These are phyloP conservation scores for Dendrolimus punctatus DNA, from an alignment of 1,140 invertebrate genomes.

Conservation along the genomic window DNA sequence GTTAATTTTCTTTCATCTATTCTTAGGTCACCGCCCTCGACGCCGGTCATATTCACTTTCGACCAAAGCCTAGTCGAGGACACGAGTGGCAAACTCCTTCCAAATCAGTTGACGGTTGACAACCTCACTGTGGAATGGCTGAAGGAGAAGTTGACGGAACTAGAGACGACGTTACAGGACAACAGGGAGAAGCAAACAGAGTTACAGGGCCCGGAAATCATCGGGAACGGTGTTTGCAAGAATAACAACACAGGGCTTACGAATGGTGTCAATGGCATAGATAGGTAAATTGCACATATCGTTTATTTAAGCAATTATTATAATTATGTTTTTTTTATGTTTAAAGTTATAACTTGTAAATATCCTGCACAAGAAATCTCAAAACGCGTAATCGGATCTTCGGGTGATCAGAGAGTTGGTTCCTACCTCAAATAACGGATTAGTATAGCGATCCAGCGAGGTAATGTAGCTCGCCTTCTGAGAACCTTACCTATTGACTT, in stretches of 20 bases:
- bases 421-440: too few species aligned
- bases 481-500: too few species aligned
- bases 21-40: conserved; percentile 80
- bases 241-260: conserved; percentile 58
- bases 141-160: conserved; percentile 81
- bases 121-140: conserved; percentile 93
- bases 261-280: conserved; percentile 60
- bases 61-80: conserved; percentile 89
- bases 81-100: conserved; percentile 84
- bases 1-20: neutral
- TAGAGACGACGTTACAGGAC: conserved; percentile 81
- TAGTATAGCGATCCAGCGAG: too few species aligned
- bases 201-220: conserved; percentile 68
- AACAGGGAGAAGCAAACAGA: conserved; percentile 76
- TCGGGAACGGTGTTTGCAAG: conserved; percentile 61
- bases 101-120: conserved; percentile 90
- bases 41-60: conserved; percentile 85
- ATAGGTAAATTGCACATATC: conserved; percentile 47
- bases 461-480: too few species aligned
- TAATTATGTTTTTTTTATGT: conserved; percentile 3
- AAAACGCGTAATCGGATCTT: too few species aligned
- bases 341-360: neutral
- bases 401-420: too few species aligned
- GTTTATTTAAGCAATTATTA: neutral
- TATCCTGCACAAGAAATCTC: too few species aligned